A percentile compares a stretch with the other conserved stretches of the same genome.
phyloP scores from a whole-genome alignment of 1,140 invertebrate genomes.

The Euschistus heros region DNA sequence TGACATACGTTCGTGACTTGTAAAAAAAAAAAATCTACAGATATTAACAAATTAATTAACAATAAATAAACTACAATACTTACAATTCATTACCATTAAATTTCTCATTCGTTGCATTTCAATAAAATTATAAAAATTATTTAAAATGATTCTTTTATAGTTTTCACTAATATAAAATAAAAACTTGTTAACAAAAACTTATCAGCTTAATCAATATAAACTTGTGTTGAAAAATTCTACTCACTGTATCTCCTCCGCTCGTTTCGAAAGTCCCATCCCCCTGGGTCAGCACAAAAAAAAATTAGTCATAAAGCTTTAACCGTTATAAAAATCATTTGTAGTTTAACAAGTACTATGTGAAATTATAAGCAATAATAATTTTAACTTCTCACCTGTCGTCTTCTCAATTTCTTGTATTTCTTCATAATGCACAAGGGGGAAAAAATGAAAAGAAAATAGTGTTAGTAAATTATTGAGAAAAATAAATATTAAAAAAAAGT shows the following conservation, averaged over 20 bases:
- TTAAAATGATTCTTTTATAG: neutral
- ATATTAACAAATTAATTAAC: neutral
- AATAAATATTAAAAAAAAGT: neutral
- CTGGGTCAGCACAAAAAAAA: slow-evolving; percentile 38
- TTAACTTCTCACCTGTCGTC: slow-evolving; percentile 60
- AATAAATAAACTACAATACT: slow-evolving; percentile 4
- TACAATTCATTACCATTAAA: neutral
- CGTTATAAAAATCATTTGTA: slow-evolving; percentile 23
- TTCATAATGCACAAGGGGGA: slow-evolving; percentile 39
- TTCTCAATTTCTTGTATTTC: slow-evolving; percentile 83
- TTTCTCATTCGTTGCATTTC: no score
- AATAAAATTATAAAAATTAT: no score
- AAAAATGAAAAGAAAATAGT: slow-evolving; percentile 33
- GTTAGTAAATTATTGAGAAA: neutral
- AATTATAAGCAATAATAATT: slow-evolving; percentile 12
- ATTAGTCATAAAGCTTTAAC: slow-evolving; percentile 16
- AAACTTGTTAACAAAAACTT: neutral
- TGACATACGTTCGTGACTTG: no score
- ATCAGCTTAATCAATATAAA: neutral
- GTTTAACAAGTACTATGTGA: slow-evolving; percentile 4
- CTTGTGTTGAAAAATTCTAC: slow-evolving; percentile 29
- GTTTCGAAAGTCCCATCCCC: slow-evolving; percentile 65
- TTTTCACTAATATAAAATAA: neutral
- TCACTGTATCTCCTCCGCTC: slow-evolving; percentile 58
- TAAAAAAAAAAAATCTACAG: no score